Conservation (phyloP, 2,113 vertebrate species). For the Phylloscopus whistleri region DNA sequence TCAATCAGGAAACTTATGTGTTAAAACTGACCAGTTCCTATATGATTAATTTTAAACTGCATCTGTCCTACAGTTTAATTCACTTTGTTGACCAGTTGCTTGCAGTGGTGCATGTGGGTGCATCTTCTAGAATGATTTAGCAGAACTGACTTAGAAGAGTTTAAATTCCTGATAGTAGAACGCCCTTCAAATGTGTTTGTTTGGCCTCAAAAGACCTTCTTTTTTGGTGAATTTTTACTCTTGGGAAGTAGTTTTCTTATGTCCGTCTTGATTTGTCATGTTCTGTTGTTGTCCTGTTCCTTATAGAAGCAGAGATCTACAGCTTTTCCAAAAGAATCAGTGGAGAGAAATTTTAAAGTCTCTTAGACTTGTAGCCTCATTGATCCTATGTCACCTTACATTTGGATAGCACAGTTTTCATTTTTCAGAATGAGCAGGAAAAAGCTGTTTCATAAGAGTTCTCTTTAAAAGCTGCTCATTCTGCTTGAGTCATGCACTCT, state of each 20-base stretch:
- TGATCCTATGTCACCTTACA: background rate
- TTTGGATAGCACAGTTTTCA: background rate
- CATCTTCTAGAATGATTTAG: background rate
- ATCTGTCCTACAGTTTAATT: background rate
- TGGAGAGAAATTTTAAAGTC: background rate
- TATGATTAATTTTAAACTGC: background rate
- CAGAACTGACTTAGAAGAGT: background rate
- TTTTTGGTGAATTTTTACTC: background rate
- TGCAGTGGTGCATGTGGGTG: background rate
- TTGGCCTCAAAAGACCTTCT: background rate
- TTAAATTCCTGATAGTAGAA: background rate
- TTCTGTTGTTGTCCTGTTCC: background rate
- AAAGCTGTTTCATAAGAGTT: slow-evolving; percentile 9
- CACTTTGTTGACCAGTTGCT: background rate
- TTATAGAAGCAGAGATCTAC: background rate
- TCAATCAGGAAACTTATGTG: background rate
- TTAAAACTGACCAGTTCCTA: background rate
- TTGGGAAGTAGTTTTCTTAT: background rate
- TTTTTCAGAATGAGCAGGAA: background rate
- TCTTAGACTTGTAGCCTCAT: background rate
- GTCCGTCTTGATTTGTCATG: background rate
- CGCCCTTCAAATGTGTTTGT: background rate
- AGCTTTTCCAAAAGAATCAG: background rate
- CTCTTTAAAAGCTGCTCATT: background rate
- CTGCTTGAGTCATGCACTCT: background rate